phyloP scores from a whole-genome alignment of 1,140 invertebrate species.

The Caenorhabditis briggsae region DNA sequence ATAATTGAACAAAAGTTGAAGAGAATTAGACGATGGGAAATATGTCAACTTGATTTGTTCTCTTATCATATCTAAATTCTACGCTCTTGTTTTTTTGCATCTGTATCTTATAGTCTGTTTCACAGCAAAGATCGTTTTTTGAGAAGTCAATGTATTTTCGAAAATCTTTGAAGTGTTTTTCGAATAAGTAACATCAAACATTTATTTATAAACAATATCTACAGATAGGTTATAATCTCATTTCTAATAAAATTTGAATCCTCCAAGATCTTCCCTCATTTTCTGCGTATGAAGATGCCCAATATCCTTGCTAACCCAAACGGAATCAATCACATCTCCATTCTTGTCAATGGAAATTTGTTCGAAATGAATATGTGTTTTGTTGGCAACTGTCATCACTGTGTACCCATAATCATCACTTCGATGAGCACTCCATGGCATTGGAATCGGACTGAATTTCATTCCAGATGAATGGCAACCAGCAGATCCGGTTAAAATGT shows the following conservation, averaged over 20 bases:
- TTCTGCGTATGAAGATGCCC: background rate
- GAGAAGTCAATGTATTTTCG: background rate
- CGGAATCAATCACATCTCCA: constrained; percentile 12
- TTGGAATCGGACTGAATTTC: constrained; percentile 63
- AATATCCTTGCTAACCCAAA: constrained; percentile 5
- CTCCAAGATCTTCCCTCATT: background rate
- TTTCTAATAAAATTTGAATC: background rate
- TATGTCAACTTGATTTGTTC: background rate
- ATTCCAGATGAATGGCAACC: constrained; percentile 78
- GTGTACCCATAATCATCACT: constrained; percentile 93
- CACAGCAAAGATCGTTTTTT: background rate
- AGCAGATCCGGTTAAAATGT: constrained; percentile 92
- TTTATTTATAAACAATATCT: background rate
- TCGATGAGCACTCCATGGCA: constrained; percentile 79
- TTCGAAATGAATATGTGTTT: constrained; percentile 90
- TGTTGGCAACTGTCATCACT: constrained; percentile 85
- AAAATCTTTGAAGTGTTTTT: background rate
- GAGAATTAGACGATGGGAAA: background rate
- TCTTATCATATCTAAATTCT: background rate
- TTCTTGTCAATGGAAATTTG: constrained; percentile 84
- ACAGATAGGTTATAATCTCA: background rate
- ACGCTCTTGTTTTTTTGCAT: constrained; percentile 8
- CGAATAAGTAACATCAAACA: too few species aligned
- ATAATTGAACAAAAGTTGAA: background rate
- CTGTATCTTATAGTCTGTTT: constrained; percentile 26